Evolutionary conservation across 2,888 invertebrate genomes (phyloP).

Genomic region (Spialia ferax): DNA sequence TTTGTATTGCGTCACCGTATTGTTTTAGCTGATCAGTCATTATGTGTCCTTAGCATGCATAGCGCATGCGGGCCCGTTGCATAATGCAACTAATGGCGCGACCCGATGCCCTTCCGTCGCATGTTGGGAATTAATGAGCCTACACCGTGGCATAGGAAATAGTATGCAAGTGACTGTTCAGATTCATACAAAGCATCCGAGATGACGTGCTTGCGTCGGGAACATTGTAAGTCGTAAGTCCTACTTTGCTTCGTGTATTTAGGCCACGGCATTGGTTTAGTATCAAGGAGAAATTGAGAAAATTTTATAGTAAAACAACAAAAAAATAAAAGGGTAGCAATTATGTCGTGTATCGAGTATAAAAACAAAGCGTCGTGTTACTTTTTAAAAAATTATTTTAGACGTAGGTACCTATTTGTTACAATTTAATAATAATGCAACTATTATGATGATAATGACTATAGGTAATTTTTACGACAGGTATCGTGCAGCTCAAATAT

Average conservation of each 20-base stretch:
- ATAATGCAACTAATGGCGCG: conserved; percentile 80
- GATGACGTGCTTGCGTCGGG: neutral
- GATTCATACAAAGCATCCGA: conserved; percentile 23
- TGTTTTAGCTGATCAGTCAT: conserved; percentile 33
- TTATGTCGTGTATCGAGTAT: too few relatives aligned
- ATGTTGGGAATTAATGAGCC: conserved; percentile 74
- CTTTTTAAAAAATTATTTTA: too few relatives aligned
- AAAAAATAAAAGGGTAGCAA: too few relatives aligned
- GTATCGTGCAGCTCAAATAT: too few relatives aligned
- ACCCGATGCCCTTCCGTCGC: conserved; percentile 81
- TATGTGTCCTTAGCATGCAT: conserved; percentile 57
- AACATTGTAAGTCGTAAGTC: neutral
- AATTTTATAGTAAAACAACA: too few relatives aligned
- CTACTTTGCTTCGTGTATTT: neutral
- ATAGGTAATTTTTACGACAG: too few relatives aligned
- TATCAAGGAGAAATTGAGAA: neutral
- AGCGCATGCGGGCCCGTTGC: conserved; percentile 68
- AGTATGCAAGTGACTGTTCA: conserved; percentile 27
- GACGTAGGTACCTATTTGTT: too few relatives aligned
- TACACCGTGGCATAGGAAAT: conserved; percentile 46
- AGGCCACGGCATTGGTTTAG: neutral
- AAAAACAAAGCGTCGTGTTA: too few relatives aligned
- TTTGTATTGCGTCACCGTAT: conserved; percentile 40
- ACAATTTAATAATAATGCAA: too few relatives aligned
- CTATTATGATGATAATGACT: too few relatives aligned